Conservation (phyloP, 2,113 vertebrate species). For the Oplegnathus fasciatus region DNA sequence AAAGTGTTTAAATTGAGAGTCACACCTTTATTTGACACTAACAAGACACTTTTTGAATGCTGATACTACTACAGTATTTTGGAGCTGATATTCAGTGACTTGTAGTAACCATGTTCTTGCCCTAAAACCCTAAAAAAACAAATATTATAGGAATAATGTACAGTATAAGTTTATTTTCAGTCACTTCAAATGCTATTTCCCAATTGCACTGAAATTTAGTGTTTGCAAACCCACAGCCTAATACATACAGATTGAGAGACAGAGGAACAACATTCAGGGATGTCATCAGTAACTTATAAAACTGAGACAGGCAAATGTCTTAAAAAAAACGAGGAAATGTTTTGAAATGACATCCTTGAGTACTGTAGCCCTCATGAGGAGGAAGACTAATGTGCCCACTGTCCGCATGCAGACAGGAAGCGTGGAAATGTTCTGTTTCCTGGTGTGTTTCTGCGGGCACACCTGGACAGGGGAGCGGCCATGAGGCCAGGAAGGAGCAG, state of each 20-base stretch:
- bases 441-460: constrained; percentile 68
- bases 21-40: not conserved
- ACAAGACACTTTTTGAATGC: too few species aligned
- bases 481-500: constrained; percentile 75
- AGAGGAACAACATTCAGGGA: not conserved
- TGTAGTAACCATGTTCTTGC: not conserved
- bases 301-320: constrained; percentile 16
- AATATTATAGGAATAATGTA: not conserved
- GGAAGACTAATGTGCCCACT: constrained; percentile 57
- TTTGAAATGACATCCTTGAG: constrained; percentile 54
- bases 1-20: not conserved
- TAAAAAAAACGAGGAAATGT: constrained; percentile 45
- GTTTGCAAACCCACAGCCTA: not conserved
- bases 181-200: not conserved
- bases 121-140: not conserved
- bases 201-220: not conserved
- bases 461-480: constrained; percentile 78
- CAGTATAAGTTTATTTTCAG: too few species aligned
- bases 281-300: constrained; percentile 7
- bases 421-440: constrained; percentile 79
- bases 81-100: not conserved
- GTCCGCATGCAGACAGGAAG: constrained; percentile 72
- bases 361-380: constrained; percentile 22
- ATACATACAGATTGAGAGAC: not conserved
- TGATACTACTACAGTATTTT: not conserved